These are phyloP conservation scores for Heterohyrax brucei DNA, from an alignment of 2,797 vertebrate species.

Conservation along the genomic window DNA sequence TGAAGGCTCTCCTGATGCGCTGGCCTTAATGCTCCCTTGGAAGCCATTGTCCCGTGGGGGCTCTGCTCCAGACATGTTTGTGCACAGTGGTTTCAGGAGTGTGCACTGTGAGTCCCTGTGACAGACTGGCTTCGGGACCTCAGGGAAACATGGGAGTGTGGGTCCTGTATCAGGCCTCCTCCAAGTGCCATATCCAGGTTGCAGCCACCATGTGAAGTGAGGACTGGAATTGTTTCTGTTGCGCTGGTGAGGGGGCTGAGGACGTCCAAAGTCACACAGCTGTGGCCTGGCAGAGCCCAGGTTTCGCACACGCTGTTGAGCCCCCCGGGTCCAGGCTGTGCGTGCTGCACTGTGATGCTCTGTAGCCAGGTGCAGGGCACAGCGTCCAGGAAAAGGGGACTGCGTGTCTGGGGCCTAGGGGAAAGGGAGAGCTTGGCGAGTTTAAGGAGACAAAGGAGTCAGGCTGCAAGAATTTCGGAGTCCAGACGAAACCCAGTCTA, in stretches of 20 bases:
- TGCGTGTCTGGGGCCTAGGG: not conserved
- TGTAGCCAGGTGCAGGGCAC: fast-evolving
- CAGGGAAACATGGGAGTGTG: not conserved
- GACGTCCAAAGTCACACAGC: too few relatives aligned
- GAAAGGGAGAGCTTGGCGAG: too few relatives aligned
- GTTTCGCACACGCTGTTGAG: not conserved
- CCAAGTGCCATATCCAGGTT: not conserved
- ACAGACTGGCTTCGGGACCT: too few relatives aligned
- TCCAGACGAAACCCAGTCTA: not conserved
- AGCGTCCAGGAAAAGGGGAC: not conserved
- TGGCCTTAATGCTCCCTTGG: not conserved
- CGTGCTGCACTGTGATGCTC: not conserved
- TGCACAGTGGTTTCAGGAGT: not conserved
- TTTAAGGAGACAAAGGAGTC: not conserved
- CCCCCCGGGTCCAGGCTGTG: fast-evolving
- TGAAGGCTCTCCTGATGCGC: not conserved
- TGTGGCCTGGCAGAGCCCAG: not conserved
- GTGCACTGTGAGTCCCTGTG: fast-evolving
- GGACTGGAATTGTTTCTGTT: not conserved
- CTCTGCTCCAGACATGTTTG: not conserved
- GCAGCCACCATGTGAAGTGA: not conserved
- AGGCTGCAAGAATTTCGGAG: not conserved
- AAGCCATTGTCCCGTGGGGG: not conserved
- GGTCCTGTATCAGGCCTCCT: not conserved
- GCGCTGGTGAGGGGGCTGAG: not conserved